phyloP scores from a whole-genome alignment of 1,140 invertebrate genomes.

The Hirudo medicinalis region DNA sequence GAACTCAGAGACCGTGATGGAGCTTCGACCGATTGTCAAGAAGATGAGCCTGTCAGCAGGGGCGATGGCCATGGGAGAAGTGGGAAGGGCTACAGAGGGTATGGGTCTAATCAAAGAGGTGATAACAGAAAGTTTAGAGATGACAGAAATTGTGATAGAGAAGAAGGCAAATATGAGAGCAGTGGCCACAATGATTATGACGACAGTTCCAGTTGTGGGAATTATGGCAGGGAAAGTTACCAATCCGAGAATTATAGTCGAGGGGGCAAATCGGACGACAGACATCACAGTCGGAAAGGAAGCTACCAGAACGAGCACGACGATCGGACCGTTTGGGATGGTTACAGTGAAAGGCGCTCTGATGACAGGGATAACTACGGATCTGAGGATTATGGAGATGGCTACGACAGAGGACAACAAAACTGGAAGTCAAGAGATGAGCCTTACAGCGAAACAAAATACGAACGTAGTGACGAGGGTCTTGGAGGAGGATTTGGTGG shows the following conservation, averaged over 20 bases:
- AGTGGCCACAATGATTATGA: neutral
- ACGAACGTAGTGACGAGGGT: neutral
- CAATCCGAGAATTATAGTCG: slow-evolving; percentile 13
- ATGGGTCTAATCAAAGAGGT: neutral
- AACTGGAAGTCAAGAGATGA: too few species aligned
- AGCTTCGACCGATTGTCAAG: too few species aligned
- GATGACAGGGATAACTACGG: too few species aligned
- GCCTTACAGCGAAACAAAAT: neutral
- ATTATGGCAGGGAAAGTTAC: slow-evolving; percentile 19
- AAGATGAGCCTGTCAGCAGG: neutral
- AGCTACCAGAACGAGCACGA: neutral
- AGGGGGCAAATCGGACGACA: slow-evolving; percentile 13
- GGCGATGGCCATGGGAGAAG: neutral
- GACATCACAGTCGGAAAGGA: neutral
- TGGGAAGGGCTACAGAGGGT: neutral
- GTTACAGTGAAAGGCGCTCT: too few species aligned
- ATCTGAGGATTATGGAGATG: too few species aligned
- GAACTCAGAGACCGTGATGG: too few species aligned
- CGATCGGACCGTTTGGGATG: neutral
- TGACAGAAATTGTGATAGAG: neutral
- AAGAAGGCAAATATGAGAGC: neutral
- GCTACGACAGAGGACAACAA: too few species aligned
- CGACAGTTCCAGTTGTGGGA: slow-evolving; percentile 10
- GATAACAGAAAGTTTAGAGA: neutral
- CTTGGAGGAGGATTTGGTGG: slow-evolving; percentile 24